These are phyloP conservation scores for Chloroclysta siterata DNA, from an alignment of 2,888 invertebrate species.

Conservation along the genomic window DNA sequence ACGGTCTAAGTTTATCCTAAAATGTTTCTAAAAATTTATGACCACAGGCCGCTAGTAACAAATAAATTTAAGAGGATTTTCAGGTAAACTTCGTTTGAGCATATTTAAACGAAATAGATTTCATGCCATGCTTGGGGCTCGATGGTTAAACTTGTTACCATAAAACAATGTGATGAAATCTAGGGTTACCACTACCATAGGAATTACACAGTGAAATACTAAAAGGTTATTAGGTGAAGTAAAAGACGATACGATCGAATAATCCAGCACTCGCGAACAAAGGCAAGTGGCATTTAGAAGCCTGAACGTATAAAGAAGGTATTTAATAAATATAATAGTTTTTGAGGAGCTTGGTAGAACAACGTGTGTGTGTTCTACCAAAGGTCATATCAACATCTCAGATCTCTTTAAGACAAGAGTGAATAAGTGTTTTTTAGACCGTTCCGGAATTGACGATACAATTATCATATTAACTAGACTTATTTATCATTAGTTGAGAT, in stretches of 20 bases:
- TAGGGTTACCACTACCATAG: constrained; percentile 4
- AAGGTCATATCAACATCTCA: too few species aligned
- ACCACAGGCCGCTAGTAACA: too few species aligned
- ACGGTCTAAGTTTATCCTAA: too few species aligned
- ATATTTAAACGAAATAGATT: neutral
- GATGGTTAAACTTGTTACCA: neutral
- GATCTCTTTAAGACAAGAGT: too few species aligned
- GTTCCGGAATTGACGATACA: too few species aligned
- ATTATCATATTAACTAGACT: too few species aligned
- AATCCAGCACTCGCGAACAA: constrained; percentile 10
- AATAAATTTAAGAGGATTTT: neutral
- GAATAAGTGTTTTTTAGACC: too few species aligned
- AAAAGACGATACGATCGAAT: constrained; percentile 9
- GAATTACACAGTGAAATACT: neutral
- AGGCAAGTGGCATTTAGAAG: constrained; percentile 12
- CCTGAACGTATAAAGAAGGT: neutral
- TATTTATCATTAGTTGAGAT: too few species aligned
- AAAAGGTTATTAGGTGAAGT: constrained; percentile 11
- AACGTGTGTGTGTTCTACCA: too few species aligned
- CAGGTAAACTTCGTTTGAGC: neutral
- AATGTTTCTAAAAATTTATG: too few species aligned
- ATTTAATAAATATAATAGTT: neutral
- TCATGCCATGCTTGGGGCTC: neutral
- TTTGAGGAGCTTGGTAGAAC: too few species aligned
- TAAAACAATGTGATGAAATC: constrained; percentile 5